Evolutionary conservation across 2,797 vertebrate genomes (phyloP).

Genomic region (Tokudaia tokunoshimensis): DNA sequence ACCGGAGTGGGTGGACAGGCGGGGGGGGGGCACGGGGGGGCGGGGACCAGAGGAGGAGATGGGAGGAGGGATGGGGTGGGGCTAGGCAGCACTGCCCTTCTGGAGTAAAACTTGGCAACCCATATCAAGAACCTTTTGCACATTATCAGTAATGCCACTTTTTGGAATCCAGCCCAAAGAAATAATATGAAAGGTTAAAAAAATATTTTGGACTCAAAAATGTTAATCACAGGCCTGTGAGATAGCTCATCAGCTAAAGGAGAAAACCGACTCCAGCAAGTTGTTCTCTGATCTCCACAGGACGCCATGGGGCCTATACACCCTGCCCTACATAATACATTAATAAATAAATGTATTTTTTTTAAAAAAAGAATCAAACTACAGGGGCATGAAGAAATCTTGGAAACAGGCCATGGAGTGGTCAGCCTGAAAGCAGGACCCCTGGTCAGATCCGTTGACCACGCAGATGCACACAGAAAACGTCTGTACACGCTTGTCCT

Average conservation of each 20-base stretch:
- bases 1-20: accelerated
- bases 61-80: background rate
- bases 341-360: background rate
- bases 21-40: background rate
- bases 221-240: background rate
- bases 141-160: conserved; percentile 41
- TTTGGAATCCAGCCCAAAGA: conserved; percentile 40
- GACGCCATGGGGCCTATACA: background rate
- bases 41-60: background rate
- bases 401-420: background rate
- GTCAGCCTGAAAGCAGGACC: background rate
- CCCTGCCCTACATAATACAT: background rate
- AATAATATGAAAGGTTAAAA: conserved; percentile 21
- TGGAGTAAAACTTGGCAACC: conserved; percentile 34
- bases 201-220: conserved; percentile 23
- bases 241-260: background rate
- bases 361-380: background rate
- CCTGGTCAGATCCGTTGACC: accelerated
- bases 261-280: background rate
- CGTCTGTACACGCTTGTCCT: accelerated
- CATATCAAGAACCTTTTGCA: background rate
- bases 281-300: background rate
- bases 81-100: background rate
- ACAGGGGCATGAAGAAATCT: background rate
- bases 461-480: accelerated